Conservation (phyloP, 2,797 vertebrate genomes). For the Enteromius paludinosus region DNA sequence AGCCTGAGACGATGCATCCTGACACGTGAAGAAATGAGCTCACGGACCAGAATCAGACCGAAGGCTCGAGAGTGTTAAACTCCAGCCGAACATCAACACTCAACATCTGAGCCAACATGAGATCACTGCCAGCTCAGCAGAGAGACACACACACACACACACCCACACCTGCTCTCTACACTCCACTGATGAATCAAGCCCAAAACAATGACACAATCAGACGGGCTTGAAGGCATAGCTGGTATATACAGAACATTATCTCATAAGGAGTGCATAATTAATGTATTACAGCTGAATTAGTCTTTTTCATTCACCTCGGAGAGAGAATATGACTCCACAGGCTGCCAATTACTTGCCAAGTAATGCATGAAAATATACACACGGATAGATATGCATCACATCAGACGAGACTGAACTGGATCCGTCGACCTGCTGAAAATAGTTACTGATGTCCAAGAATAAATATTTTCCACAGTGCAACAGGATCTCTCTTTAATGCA, state of each 20-base stretch:
- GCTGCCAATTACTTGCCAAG: neutral
- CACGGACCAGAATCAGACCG: neutral
- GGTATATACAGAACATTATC: neutral
- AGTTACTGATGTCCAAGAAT: slow-evolving; percentile 47
- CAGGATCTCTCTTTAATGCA: slow-evolving; percentile 24
- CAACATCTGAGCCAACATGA: slow-evolving; percentile 39
- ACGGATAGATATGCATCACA: slow-evolving; percentile 28
- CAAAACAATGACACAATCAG: neutral
- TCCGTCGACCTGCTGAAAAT: slow-evolving; percentile 39
- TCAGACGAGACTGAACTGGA: slow-evolving; percentile 31
- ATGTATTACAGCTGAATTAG: neutral
- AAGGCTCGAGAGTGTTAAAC: slow-evolving; percentile 32
- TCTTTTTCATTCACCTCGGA: neutral
- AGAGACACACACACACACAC: neutral
- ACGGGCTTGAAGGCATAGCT: neutral
- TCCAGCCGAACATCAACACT: slow-evolving; percentile 48
- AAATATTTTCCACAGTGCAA: slow-evolving; percentile 49
- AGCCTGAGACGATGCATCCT: neutral
- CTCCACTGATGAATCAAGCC: neutral
- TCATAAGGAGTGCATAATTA: neutral
- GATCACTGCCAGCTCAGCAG: slow-evolving; percentile 33
- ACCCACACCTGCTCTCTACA: slow-evolving; percentile 24
- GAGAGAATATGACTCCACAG: neutral
- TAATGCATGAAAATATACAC: slow-evolving; percentile 38
- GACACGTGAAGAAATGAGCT: neutral